Evolutionary conservation across 2,888 invertebrate genomes (phyloP), one percentile per base, ranked within the genome.

Genomic region (Galerucella calmariensis): DNA sequence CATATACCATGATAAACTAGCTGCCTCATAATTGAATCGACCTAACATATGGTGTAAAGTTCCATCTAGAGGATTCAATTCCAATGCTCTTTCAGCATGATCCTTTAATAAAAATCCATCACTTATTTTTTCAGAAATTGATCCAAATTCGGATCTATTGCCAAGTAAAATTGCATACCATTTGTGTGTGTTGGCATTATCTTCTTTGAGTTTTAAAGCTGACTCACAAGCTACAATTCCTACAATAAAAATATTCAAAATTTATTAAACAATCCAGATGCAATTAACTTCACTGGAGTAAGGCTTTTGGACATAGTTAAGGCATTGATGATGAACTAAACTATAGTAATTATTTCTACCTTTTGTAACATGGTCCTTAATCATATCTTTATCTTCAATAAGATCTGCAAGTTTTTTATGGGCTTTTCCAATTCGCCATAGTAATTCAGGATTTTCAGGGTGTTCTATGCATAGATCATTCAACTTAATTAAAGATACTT

Each of bases 131-230:
- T 93, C 92, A 82, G 91, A 91, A 2, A 89, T 88, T 0, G 91
- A 87, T 70, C 91, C 88, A 82, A 89, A 91, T 72, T 92, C 91
- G 46, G 90, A 90, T 68, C 91, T 86, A 65, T 89, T 88, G 16
- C 81, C 82, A 66, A 93, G 83, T 14, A 93, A 88, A 66, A 94
- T 91, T 2, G 94, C 94, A 85, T 89, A 91, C 94, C 94, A 94
- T 86, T 94, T 94, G 85, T 94, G 93, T 16, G 91, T 89, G 81
- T 92, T 90, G 0, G 90, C 87, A 81, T 89, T 88, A 24, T 87
- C 83, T 1, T 88, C 85, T 75, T 90, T 87, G 4, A 90, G 75
- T 65, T 88, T 83, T 35, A 94, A 83, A 24, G 92, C 90, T 75
- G 85, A 84, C 69, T 89, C 86, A 69, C 92, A 92, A 76, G 88